Base-by-base conservation (phyloP, 2,888 invertebrate genomes). In the Andrena marginata region DNA sequence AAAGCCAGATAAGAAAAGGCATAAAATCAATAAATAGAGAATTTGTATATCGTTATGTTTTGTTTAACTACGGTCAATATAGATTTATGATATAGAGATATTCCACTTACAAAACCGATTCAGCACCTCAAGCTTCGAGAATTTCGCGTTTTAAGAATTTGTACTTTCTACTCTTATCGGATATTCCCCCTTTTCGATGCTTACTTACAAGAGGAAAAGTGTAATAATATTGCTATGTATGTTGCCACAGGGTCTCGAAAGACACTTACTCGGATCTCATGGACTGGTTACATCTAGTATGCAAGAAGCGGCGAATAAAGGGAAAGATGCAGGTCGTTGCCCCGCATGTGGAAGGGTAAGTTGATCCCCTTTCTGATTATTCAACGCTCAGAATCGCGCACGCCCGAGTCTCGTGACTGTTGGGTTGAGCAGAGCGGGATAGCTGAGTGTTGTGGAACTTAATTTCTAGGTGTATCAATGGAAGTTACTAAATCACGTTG, bases 261-360 rank as follows among this genome's bases (percentile, higher is more conserved):
- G 99, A 91, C 99, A 99, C 95, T 95, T 99, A 91, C 95, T 99
- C 84, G 99, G 99, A 85, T 97, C 98, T 35, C 99, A 99, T 93
- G 98, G 98, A 62, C 96, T 99, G 82, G 99, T 99, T 51, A 99
- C 99, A 75, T 98, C 98, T 87, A 98, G 98, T 90, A 98, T 99
- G 98, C 98, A 99, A 93, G 98, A 98, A 93, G 98, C 98, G 64
- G 98, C 99, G 60, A 98, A 99, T 93, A 98, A 97, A 94, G 98
- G 98, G 90, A 98, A 98, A 94, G 99, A 99, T 94, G 97, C 98
- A 68, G 99, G 99, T 74, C 96, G 98, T 85, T 99, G 99, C 96
- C 99, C 98, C 77, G 97, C 98, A 67, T 99, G 99, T 95, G 98
- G 98, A 94, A 97, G 98, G 95, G 98, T 98, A 94, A 95, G 96